Percentiles rank a stretch among this genome's conserved stretches.
Evolutionary conservation across 2,797 vertebrate genomes (phyloP).

Genomic region (Scyliorhinus canicula): DNA sequence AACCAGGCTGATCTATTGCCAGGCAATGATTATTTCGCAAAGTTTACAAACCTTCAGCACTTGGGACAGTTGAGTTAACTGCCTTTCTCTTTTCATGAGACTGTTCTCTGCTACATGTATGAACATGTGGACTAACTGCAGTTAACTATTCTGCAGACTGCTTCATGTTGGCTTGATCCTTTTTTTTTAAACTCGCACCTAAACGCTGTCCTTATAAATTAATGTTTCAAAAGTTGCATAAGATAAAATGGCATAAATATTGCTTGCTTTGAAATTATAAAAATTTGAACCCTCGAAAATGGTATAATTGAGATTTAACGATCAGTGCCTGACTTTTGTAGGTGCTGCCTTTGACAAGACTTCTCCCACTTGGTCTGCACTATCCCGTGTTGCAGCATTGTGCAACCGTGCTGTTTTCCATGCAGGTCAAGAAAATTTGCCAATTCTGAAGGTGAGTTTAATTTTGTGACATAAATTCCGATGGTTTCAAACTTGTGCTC

Average conservation of each 20-base stretch:
- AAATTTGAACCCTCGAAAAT: background rate
- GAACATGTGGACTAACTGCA: background rate
- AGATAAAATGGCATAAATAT: background rate
- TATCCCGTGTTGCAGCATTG: constrained; percentile 81
- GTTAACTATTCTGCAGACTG: background rate
- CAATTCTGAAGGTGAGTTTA: constrained; percentile 82
- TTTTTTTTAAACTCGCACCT: background rate
- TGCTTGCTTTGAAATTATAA: background rate
- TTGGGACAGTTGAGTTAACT: background rate
- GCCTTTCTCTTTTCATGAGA: background rate
- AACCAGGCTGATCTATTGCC: background rate
- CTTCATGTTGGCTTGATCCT: background rate
- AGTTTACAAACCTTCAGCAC: background rate
- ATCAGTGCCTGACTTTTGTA: constrained; percentile 41
- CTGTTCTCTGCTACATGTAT: background rate
- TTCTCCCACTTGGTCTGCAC: constrained; percentile 75
- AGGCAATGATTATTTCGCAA: background rate
- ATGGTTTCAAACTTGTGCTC: background rate
- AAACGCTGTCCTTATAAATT: background rate
- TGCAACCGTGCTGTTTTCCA: constrained; percentile 94
- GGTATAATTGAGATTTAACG: background rate
- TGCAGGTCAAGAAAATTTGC: constrained; percentile 75
- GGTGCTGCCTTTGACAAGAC: constrained; percentile 85
- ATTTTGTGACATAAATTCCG: background rate
- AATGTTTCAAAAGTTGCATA: background rate